A percentile compares a stretch with the other conserved stretches of the same genome.
Conservation (phyloP, 23 tunicate species). For the Corella eumyota region DNA sequence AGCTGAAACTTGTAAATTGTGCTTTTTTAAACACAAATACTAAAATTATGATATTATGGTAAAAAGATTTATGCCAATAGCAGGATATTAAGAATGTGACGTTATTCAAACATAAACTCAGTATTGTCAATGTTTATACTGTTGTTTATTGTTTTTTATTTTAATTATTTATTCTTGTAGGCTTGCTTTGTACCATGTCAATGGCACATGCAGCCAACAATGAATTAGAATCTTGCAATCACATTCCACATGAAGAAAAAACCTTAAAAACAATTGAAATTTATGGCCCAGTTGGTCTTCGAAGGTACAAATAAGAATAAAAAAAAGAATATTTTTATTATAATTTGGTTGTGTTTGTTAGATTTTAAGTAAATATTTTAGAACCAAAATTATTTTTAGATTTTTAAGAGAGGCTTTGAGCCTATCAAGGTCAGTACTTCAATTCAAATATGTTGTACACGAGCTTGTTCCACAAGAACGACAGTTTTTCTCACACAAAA, state of each 20-base stretch:
- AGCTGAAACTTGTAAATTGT: too few relatives aligned
- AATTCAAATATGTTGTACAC: slow-evolving; percentile 88
- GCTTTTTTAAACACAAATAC: too few relatives aligned
- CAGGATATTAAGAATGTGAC: too few relatives aligned
- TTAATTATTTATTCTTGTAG: slow-evolving; percentile 23
- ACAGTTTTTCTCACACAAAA: slow-evolving; percentile 19
- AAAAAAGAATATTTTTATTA: not conserved
- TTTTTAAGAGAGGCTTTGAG: slow-evolving; percentile 63
- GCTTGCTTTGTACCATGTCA: slow-evolving; percentile 83
- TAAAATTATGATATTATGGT: too few relatives aligned
- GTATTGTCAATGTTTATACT: too few relatives aligned
- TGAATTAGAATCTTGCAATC: slow-evolving; percentile 14
- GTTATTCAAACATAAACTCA: too few relatives aligned
- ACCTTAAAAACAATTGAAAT: slow-evolving; percentile 55
- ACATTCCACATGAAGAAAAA: slow-evolving; percentile 9
- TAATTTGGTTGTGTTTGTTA: not conserved
- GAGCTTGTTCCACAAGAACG: slow-evolving; percentile 55
- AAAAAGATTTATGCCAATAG: too few relatives aligned
- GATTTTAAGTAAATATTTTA: not conserved
- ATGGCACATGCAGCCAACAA: slow-evolving; percentile 57
- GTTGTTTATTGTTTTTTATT: too few relatives aligned
- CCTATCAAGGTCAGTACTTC: slow-evolving; percentile 63
- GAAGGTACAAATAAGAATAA: slow-evolving; percentile 36
- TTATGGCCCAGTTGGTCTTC: slow-evolving; percentile 75
- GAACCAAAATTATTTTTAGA: too few relatives aligned